phyloP scores from a whole-genome alignment of 2,888 invertebrate species.

The Catocala fraxini region DNA sequence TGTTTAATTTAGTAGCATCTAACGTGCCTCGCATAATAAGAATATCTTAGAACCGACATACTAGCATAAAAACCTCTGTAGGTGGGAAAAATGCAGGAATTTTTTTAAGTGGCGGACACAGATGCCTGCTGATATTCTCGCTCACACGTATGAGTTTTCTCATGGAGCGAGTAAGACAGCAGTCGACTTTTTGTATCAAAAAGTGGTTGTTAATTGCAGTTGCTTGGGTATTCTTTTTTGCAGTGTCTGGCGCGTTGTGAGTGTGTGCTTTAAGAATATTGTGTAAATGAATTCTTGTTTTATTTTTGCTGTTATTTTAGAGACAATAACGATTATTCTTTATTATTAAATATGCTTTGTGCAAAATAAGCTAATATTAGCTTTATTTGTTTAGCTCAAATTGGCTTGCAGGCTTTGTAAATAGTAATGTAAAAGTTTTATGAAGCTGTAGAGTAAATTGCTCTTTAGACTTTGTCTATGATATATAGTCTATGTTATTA shows the following conservation, averaged over 20 bases:
- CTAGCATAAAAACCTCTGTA: constrained; percentile 57
- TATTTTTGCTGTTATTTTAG: constrained; percentile 21
- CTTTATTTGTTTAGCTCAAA: background rate
- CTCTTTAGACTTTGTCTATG: too few species aligned
- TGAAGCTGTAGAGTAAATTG: too few species aligned
- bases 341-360: background rate
- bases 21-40: constrained; percentile 32
- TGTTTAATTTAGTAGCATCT: constrained; percentile 13
- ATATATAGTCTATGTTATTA: too few species aligned
- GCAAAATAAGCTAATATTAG: background rate
- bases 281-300: constrained; percentile 41
- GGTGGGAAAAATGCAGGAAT: constrained; percentile 65
- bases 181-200: constrained; percentile 48
- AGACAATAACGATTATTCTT: constrained; percentile 18
- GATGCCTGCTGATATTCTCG: constrained; percentile 57
- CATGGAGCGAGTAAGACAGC: constrained; percentile 33
- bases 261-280: constrained; percentile 48
- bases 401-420: background rate
- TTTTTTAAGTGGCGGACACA: constrained; percentile 64
- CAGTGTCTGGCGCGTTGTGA: constrained; percentile 41
- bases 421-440: too few species aligned
- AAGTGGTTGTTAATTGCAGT: constrained; percentile 64
- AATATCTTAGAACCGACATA: constrained; percentile 47
- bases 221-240: constrained; percentile 54
- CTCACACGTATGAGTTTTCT: constrained; percentile 36